Evolutionary conservation across 2,797 vertebrate species (phyloP), one percentile per base, ranked within the genome.

Genomic region (Rhabdophis nuchalis): DNA sequence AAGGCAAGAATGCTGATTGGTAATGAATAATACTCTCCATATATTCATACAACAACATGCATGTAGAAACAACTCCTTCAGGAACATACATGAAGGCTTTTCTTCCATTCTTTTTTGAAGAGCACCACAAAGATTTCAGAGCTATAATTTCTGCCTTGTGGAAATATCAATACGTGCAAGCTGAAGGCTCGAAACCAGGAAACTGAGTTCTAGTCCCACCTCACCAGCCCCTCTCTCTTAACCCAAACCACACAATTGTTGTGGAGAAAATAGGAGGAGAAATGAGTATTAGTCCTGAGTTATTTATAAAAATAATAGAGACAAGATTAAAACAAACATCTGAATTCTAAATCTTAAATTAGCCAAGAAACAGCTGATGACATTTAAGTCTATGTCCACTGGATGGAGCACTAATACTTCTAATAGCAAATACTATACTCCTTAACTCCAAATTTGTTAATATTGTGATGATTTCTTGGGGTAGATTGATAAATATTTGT

Each of bases 401-500:
- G 10, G 97, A 93, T 97, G 97, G 97, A 92, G 95, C 94, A 94
- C 95, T 61, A 94, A 95, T 87, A 93, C 96, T 96, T 97, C 23
- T 92, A 72, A 96, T 94, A 77, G 57, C 77, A 87, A 95, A 82
- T 25, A 68, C 41, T 86, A 20, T 1, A 12, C 12, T 29, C 29
- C 36, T 54, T 36, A 25, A n/a, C 36, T 72, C 10, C 52, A 54
- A 36, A 5, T 8, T 68, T 86, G 12, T n/a, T 56, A 23, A 23
- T 72, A 61, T 46, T 41, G 36, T 23, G 57, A 52, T 46, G 20
- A 52, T 82, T 72, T 16, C 20, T 68, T 56, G 46, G 27, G 32
- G 64, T 6, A 56, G 56, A 82, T 46, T 25, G 36, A 60, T 20
- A 85, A 12, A 53, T 85, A n/a, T 72, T 50, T 36, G 57, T 4